Percentiles rank a stretch among this genome's conserved stretches.
Conservation (phyloP, 1,140 invertebrate genomes). For the Listronotus oregonensis region DNA sequence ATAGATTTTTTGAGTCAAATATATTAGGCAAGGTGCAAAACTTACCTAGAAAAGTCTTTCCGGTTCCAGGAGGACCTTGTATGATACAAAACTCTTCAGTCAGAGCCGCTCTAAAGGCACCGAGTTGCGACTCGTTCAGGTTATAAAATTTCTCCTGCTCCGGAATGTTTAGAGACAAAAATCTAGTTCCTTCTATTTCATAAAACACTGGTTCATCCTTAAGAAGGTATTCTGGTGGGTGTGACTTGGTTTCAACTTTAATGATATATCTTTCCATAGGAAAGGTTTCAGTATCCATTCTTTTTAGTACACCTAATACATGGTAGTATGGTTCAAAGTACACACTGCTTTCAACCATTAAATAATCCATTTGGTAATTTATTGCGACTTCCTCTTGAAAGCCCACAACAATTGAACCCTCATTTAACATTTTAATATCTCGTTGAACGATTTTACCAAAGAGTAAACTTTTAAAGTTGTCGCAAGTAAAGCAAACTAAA, state of each 20-base stretch:
- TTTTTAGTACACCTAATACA: constrained; percentile 65
- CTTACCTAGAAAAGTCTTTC: constrained; percentile 72
- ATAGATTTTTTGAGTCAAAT: too few species aligned
- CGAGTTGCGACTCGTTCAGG: constrained; percentile 64
- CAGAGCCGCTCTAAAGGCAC: constrained; percentile 64
- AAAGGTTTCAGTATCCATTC: constrained; percentile 60
- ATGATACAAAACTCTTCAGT: constrained; percentile 72
- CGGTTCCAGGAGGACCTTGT: constrained; percentile 81
- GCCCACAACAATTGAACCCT: constrained; percentile 61
- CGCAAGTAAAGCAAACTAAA: constrained; percentile 70
- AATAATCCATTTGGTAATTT: constrained; percentile 54
- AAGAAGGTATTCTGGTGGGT: constrained; percentile 42
- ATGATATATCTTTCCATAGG: constrained; percentile 66
- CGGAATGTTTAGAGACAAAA: constrained; percentile 25
- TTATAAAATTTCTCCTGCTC: constrained; percentile 43
- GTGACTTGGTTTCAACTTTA: constrained; percentile 51
- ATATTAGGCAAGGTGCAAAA: too few species aligned
- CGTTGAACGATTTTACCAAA: constrained; percentile 70
- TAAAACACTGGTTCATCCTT: constrained; percentile 22
- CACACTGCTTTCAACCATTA: constrained; percentile 69
- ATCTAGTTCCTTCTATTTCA: constrained; percentile 25
- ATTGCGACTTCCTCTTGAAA: constrained; percentile 49
- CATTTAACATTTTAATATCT: constrained; percentile 56
- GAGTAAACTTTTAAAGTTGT: constrained; percentile 69
- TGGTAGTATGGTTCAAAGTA: constrained; percentile 74